phyloP scores from a whole-genome alignment of 2,888 invertebrate species.

The Cosmorhoe ocellata region DNA sequence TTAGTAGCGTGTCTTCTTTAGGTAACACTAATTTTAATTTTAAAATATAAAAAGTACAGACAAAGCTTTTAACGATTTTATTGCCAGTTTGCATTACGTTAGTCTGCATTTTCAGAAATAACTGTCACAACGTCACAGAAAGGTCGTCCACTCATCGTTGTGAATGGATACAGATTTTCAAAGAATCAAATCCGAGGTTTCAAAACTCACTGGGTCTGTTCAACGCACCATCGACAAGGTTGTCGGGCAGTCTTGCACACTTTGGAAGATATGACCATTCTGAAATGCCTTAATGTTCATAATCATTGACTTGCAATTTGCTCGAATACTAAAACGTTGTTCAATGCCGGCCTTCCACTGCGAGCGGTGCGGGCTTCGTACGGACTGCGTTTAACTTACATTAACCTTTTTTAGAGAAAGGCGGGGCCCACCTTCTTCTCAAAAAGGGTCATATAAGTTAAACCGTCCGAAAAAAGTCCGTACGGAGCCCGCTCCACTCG shows the following conservation, averaged over 20 bases:
- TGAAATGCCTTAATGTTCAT: constrained; percentile 8
- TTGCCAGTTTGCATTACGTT: background rate
- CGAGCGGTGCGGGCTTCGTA: no score
- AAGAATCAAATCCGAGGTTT: background rate
- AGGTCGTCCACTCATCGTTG: background rate
- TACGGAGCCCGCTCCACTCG: no score
- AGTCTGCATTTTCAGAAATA: background rate
- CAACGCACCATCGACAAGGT: background rate
- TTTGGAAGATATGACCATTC: constrained; percentile 8
- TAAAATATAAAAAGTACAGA: no score
- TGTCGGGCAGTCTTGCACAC: constrained; percentile 21
- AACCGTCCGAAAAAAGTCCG: no score
- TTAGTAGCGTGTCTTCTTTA: no score
- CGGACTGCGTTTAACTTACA: no score
- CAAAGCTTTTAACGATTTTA: no score
- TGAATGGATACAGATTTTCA: constrained; percentile 6
- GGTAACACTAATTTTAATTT: no score
- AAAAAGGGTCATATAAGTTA: no score
- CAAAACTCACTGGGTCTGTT: constrained; percentile 10
- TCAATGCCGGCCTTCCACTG: no score
- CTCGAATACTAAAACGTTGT: constrained; percentile 21
- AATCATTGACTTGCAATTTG: constrained; percentile 16
- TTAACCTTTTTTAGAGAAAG: no score
- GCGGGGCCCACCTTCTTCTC: no score
- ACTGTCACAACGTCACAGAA: background rate